Evolutionary conservation across 2,113 vertebrate species (phyloP).

Genomic region (Eulemur macaco): DNA sequence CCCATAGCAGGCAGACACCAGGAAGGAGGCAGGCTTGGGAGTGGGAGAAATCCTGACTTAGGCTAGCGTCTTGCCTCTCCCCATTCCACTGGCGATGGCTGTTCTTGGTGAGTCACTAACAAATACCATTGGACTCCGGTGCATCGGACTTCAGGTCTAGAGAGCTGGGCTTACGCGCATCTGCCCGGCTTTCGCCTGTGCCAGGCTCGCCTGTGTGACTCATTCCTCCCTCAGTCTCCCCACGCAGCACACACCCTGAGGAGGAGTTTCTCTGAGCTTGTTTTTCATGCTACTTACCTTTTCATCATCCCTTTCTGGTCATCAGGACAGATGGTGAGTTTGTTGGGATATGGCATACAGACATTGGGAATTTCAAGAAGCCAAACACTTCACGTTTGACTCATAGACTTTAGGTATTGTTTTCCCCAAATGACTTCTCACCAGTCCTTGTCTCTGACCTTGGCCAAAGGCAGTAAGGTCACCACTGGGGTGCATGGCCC

Average conservation of each 20-base stretch:
- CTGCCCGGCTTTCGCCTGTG: neutral
- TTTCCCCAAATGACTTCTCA: neutral
- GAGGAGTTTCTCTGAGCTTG: neutral
- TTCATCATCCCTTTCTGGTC: neutral
- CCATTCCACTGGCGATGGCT: neutral
- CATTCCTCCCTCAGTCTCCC: fast-evolving
- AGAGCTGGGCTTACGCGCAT: neutral
- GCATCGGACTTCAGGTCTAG: neutral
- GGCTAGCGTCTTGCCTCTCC: neutral
- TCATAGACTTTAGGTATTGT: neutral
- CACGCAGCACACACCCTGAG: neutral
- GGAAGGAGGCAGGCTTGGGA: neutral
- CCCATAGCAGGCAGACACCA: neutral
- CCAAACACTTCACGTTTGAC: neutral
- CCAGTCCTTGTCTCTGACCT: neutral
- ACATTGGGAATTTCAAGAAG: neutral
- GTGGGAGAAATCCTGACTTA: neutral
- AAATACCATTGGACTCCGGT: neutral
- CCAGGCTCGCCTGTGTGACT: neutral
- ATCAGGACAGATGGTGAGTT: neutral
- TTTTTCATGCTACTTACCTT: neutral
- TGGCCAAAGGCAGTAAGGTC: neutral
- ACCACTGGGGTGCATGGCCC: neutral
- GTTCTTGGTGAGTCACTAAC: neutral
- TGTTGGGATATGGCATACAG: neutral